Evolutionary conservation across 1,140 invertebrate genomes (phyloP).

Genomic region (Teleopsis dalmanni): DNA sequence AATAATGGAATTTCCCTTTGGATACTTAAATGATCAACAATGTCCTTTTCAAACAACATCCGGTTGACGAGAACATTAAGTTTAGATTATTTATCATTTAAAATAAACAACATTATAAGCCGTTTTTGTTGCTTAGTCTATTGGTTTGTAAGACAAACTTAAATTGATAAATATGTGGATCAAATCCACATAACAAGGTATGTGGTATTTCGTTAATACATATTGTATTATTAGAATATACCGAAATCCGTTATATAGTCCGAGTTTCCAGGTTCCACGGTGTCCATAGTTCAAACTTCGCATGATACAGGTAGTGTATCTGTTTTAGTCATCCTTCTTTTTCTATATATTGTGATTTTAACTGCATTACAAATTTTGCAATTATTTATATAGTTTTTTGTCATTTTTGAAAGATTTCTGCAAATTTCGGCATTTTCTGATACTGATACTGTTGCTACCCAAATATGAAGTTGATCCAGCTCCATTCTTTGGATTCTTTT

Average conservation of each 20-base stretch:
- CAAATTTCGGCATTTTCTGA: constrained; percentile 1
- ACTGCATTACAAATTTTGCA: constrained; percentile 1
- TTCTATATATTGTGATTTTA: not conserved
- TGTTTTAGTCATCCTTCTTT: not conserved
- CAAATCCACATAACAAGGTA: too few species aligned
- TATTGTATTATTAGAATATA: constrained; percentile 12
- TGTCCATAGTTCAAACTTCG: not conserved
- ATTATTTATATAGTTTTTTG: not conserved
- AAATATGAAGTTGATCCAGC: not conserved
- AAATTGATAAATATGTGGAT: too few species aligned
- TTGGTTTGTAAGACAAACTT: too few species aligned
- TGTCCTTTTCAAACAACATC: too few species aligned
- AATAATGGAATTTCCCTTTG: too few species aligned
- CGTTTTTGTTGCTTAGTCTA: too few species aligned
- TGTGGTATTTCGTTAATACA: constrained; percentile 11
- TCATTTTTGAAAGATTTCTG: not conserved
- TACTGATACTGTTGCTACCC: not conserved
- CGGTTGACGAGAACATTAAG: too few species aligned
- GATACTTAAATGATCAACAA: too few species aligned
- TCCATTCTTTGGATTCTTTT: not conserved
- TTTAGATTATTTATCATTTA: too few species aligned
- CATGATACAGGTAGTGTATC: not conserved
- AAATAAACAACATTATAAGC: too few species aligned
- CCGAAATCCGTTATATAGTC: not conserved
- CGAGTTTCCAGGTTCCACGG: not conserved